Conservation (phyloP, 2,888 invertebrate species). For the Herminia tarsipennalis region DNA sequence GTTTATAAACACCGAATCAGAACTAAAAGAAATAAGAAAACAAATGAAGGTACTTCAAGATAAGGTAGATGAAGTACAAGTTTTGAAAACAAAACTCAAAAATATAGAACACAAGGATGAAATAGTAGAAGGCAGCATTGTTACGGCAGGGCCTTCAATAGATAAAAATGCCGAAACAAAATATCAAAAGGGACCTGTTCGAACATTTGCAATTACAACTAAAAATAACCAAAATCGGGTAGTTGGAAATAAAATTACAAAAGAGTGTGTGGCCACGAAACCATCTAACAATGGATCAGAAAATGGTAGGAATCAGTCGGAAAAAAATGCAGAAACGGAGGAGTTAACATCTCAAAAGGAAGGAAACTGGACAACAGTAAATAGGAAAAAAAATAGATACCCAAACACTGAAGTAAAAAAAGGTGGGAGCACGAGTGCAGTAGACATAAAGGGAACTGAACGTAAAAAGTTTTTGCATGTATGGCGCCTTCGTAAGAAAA, state of each 20-base stretch:
- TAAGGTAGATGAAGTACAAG: constrained; percentile 25
- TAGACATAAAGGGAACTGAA: constrained; percentile 3
- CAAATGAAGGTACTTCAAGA: constrained; percentile 27
- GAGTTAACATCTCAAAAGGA: background rate
- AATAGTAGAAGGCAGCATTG: background rate
- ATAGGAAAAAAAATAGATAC: constrained; percentile 1
- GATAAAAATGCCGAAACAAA: too few relatives aligned
- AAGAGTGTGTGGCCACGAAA: constrained; percentile 4
- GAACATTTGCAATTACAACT: too few relatives aligned
- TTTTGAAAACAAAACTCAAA: constrained; percentile 17
- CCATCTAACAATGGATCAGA: background rate
- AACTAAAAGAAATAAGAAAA: constrained; percentile 16
- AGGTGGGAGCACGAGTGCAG: background rate
- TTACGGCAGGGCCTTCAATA: too few relatives aligned
- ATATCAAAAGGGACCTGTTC: too few relatives aligned
- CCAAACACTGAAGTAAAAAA: constrained; percentile 6
- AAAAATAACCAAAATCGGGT: too few relatives aligned
- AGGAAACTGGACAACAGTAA: constrained; percentile 6
- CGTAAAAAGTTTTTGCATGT: constrained; percentile 17
- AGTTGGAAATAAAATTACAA: too few relatives aligned
- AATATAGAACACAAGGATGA: background rate
- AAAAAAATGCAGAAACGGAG: too few relatives aligned
- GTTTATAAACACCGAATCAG: constrained; percentile 17
- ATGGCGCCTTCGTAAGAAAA: constrained; percentile 4
- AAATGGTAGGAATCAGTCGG: background rate